Base-by-base conservation (phyloP, 2,888 invertebrate genomes). In the Eucera pruinosa region DNA sequence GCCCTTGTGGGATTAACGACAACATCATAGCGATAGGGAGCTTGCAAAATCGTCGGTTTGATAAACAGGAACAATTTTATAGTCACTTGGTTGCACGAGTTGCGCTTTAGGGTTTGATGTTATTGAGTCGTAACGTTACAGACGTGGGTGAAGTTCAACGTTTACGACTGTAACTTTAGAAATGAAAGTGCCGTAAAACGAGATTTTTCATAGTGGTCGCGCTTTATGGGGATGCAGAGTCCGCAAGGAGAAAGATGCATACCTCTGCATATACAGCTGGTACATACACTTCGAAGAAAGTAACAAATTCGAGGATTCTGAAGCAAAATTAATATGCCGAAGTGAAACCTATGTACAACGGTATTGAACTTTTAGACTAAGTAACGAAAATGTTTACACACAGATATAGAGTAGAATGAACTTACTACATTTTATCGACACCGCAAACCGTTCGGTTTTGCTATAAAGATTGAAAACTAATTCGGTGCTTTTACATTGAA, bases 61-160 rank as follows among this genome's bases (percentile, higher is more conserved):
- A 43, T 57, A 27, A 43, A 7, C 11, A 43, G 41, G 9, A 4
- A 18, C 2, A 13, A 54, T 23, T 57, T 39, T n/a, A n/a, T 25
- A 13, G 55, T 9, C 23, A 54, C 39, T 41, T 57, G 23, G 55
- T 33, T 41, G 55, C 39, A n/a, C 11, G 23, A 27, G 11, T 25
- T 15, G 57, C n/a, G 41, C 18, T 57, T 27, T 7, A 27, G 15
- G 7, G 6, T 15, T 55, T 13, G 0, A 0, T 6, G 23, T 61
- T 48, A 62, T 62, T 48, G 61, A 62, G 48, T 36, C 61, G 48
- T 62, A 62, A 62, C 48, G 18, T 25, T 18, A 2, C 48, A 2
- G 0, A 48, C 48, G 36, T 25, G 36, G 61, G 47, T 48, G n/a
- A 36, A 13, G 33, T 36, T 48, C 36, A 25, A 62, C 61, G 33